Percentiles rank a stretch among this genome's conserved stretches.
Conservation (phyloP, 2,113 vertebrate species). For the Poecile atricapillus region DNA sequence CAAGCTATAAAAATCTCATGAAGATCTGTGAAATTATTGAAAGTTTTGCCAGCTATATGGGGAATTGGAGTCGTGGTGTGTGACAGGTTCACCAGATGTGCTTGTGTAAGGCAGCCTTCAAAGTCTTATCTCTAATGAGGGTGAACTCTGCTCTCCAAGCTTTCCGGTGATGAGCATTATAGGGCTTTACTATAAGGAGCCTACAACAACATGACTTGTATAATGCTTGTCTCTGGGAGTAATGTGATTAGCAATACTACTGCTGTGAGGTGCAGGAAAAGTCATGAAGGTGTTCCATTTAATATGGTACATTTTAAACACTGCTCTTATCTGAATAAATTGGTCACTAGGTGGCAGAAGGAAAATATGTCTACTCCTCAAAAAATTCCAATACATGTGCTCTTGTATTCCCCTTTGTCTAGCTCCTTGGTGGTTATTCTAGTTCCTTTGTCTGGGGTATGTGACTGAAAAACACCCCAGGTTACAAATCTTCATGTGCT, state of each 20-base stretch:
- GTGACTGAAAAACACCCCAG: not conserved
- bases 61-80: not conserved
- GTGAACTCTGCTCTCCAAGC: not conserved
- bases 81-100: slow-evolving; percentile 12
- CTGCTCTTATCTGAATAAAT: not conserved
- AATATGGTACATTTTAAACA: not conserved
- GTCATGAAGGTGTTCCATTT: not conserved
- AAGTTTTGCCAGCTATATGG: not conserved
- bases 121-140: slow-evolving; percentile 17
- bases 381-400: not conserved
- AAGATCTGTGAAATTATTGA: slow-evolving; percentile 30
- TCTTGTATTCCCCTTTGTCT: not conserved
- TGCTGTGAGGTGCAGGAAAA: not conserved
- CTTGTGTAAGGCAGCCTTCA: not conserved
- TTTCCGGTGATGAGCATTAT: not conserved
- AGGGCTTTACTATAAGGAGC: slow-evolving; percentile 2
- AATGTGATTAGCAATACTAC: not conserved
- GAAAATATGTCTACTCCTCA: slow-evolving; percentile 44
- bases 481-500: not conserved
- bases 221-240: not conserved
- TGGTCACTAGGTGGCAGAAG: slow-evolving; percentile 68
- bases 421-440: not conserved
- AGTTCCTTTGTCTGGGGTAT: not conserved
- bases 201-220: not conserved
- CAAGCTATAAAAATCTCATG: not conserved